These are phyloP conservation scores for Netelia inedita DNA, from an alignment of 2,888 invertebrate species.

Conservation along the genomic window DNA sequence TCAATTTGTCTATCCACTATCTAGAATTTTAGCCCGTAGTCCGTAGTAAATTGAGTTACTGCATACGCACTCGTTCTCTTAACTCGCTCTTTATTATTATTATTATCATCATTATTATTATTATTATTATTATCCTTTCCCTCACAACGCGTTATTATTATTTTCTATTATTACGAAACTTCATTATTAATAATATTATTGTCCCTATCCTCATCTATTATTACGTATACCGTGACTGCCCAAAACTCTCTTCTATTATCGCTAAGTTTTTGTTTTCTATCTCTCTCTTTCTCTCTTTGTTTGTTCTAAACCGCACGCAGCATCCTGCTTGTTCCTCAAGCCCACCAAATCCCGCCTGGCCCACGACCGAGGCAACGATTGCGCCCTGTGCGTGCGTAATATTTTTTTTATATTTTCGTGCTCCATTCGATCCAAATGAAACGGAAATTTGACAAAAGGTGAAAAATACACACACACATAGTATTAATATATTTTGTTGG, in stretches of 20 bases:
- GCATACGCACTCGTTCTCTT: constrained; percentile 73
- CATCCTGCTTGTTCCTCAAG: constrained; percentile 37
- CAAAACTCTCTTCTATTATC: constrained; percentile 53
- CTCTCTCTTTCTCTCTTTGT: constrained; percentile 12
- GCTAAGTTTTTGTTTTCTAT: constrained; percentile 53
- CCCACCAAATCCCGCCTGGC: constrained; percentile 4
- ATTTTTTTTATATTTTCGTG: constrained; percentile 25
- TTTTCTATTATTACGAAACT: constrained; percentile 62
- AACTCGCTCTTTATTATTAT: constrained; percentile 72
- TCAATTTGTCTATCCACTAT: constrained; percentile 52
- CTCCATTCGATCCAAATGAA: constrained; percentile 46
- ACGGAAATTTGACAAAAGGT: constrained; percentile 59
- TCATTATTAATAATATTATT: constrained; percentile 66
- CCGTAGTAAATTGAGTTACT: constrained; percentile 73
- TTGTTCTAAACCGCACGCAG: constrained; percentile 50
- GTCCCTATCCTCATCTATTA: constrained; percentile 47
- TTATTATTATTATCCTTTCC: constrained; percentile 65
- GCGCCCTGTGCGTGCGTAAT: background rate
- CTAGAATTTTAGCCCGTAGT: constrained; percentile 73
- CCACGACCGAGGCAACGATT: constrained; percentile 10
- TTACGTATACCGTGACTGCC: constrained; percentile 55
- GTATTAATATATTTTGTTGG: constrained; percentile 84
- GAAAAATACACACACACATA: constrained; percentile 73
- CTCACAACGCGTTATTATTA: constrained; percentile 57
- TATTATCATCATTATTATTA: constrained; percentile 70